Conservation (phyloP, 2,888 invertebrate species). For the Archips xylosteana region DNA sequence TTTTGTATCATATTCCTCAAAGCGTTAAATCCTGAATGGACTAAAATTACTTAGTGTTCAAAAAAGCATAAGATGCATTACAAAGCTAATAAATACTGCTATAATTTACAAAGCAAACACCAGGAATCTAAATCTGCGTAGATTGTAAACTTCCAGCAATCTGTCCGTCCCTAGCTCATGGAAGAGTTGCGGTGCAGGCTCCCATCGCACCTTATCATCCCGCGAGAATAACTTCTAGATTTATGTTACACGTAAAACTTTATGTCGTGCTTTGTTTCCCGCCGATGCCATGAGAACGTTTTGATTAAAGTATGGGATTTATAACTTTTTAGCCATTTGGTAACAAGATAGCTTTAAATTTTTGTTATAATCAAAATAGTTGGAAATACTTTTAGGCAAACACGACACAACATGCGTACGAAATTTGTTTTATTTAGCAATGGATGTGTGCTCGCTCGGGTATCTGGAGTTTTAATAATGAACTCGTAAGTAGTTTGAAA, state of each 20-base stretch:
- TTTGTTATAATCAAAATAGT: neutral
- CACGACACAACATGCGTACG: no score
- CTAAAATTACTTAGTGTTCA: neutral
- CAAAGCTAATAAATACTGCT: neutral
- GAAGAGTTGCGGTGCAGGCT: constrained; percentile 25
- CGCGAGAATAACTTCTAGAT: constrained; percentile 82
- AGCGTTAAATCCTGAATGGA: neutral
- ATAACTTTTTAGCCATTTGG: constrained; percentile 25
- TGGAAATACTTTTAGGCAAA: neutral
- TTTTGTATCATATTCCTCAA: no score
- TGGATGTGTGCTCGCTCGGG: no score
- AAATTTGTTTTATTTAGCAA: no score
- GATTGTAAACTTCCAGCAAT: constrained; percentile 37
- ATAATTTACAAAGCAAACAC: constrained; percentile 7
- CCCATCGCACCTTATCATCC: constrained; percentile 74
- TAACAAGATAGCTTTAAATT: neutral
- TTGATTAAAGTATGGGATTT: constrained; percentile 40
- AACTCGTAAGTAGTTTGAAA: no score
- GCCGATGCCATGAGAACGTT: constrained; percentile 61
- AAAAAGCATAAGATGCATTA: neutral
- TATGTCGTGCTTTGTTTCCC: constrained; percentile 78
- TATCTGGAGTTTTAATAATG: no score
- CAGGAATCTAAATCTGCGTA: constrained; percentile 21
- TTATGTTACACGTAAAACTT: constrained; percentile 82
- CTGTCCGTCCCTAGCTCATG: constrained; percentile 32